A percentile compares a stretch with the other conserved stretches of the same genome.
These are phyloP conservation scores for Drosophila bocki DNA, from an alignment of 1,140 invertebrate genomes.

Conservation along the genomic window DNA sequence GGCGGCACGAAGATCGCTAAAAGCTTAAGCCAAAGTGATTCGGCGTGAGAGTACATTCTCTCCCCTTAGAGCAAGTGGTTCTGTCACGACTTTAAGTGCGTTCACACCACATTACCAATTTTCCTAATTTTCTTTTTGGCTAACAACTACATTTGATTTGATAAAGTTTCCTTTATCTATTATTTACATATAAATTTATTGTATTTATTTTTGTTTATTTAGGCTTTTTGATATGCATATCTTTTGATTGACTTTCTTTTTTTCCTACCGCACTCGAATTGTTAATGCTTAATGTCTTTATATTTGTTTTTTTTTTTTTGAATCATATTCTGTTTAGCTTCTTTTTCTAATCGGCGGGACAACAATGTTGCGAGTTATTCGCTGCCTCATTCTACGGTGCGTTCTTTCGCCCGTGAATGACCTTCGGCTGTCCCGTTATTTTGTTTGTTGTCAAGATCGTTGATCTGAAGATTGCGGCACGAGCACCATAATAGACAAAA, in stretches of 20 bases:
- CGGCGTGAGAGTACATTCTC: neutral
- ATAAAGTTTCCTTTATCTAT: neutral
- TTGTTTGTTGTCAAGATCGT: conserved; percentile 2
- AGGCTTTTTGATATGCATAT: no score
- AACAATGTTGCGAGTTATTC: conserved; percentile 27
- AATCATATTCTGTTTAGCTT: conserved; percentile 21
- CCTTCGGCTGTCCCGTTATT: conserved; percentile 31
- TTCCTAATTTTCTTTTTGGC: neutral
- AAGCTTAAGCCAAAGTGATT: neutral
- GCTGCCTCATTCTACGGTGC: conserved; percentile 18
- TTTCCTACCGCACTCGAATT: conserved; percentile 1
- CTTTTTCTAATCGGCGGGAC: conserved; percentile 28
- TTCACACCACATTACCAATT: neutral
- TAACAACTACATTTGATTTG: neutral
- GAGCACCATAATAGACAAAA: neutral
- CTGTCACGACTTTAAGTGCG: neutral
- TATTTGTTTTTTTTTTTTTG: conserved; percentile 16
- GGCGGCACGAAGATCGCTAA: neutral
- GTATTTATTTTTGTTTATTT: neutral
- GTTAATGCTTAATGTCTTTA: conserved; percentile 7
- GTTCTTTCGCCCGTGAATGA: conserved; percentile 40
- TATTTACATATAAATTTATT: neutral
- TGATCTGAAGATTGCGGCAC: conserved; percentile 14
- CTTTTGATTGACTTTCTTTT: no score
- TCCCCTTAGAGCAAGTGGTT: neutral